Percentiles rank a stretch among this genome's conserved stretches.
These are phyloP conservation scores for Garra rufa DNA, from an alignment of 2,113 vertebrate species.

Conservation along the genomic window DNA sequence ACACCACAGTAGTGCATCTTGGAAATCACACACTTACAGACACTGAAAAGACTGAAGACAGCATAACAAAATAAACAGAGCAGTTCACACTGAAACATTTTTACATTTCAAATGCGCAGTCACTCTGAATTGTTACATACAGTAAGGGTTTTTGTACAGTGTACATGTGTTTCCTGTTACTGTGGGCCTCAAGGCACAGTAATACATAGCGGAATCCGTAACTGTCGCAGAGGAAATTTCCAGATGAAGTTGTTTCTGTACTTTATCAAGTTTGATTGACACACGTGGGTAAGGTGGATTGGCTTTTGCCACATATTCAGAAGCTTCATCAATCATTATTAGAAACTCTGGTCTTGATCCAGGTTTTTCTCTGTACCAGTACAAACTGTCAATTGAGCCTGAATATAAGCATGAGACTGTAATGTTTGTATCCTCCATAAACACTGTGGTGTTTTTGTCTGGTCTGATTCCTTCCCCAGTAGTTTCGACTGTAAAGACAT, in stretches of 20 bases:
- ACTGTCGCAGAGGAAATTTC: conserved; percentile 8
- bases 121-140: background rate
- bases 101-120: background rate
- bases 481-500: background rate
- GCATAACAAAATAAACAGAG: background rate
- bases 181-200: conserved; percentile 17
- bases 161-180: background rate
- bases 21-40: background rate
- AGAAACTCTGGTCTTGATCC: conserved; percentile 31
- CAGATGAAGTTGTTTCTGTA: background rate
- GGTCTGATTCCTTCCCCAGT: background rate
- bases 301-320: conserved; percentile 1
- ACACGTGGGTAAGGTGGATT: background rate
- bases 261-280: background rate
- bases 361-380: conserved; percentile 33
- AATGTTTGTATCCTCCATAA: background rate
- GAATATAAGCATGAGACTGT: conserved; percentile 7
- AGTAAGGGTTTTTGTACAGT: conserved; percentile 46
- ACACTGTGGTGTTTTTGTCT: background rate
- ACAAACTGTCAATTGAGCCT: conserved; percentile 27
- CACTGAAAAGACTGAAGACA: background rate
- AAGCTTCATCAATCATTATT: conserved; percentile 20
- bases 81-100: background rate
- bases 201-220: background rate
- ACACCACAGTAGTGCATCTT: background rate